Evolutionary conservation across 2,888 invertebrate species (phyloP).

Genomic region (Rhogogaster chlorosoma): DNA sequence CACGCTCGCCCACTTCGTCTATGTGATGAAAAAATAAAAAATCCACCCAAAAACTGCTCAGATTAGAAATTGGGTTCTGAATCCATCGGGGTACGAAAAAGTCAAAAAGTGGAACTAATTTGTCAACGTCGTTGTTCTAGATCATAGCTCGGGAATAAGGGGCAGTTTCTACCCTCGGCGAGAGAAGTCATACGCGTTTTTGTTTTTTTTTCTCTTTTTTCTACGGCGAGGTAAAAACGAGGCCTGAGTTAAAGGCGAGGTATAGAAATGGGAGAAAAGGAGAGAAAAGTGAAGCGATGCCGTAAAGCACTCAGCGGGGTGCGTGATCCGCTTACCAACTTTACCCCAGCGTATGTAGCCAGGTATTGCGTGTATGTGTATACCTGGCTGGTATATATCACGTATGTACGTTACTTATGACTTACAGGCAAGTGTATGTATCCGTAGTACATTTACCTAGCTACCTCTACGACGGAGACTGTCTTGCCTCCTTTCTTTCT

Average conservation of each 20-base stretch:
- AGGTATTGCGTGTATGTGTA: not conserved
- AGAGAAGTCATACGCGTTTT: not conserved
- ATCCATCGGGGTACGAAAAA: not conserved
- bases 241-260: constrained; percentile 47
- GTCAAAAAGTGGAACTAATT: too few species aligned
- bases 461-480: not conserved
- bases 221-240: constrained; percentile 28
- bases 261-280: constrained; percentile 22
- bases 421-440: not conserved
- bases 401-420: not conserved
- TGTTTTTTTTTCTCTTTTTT: too few species aligned
- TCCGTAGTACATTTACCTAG: not conserved
- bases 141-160: not conserved
- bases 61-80: not conserved
- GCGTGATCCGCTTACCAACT: constrained; percentile 76
- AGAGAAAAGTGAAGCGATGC: constrained; percentile 69
- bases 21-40: too few species aligned
- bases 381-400: not conserved
- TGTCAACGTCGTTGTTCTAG: not conserved
- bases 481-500: not conserved
- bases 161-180: not conserved
- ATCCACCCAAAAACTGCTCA: too few species aligned
- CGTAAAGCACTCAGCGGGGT: constrained; percentile 76
- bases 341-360: constrained; percentile 59
- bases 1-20: too few species aligned